Conservation (phyloP, 2,113 vertebrate species). For the Maccullochella peelii region DNA sequence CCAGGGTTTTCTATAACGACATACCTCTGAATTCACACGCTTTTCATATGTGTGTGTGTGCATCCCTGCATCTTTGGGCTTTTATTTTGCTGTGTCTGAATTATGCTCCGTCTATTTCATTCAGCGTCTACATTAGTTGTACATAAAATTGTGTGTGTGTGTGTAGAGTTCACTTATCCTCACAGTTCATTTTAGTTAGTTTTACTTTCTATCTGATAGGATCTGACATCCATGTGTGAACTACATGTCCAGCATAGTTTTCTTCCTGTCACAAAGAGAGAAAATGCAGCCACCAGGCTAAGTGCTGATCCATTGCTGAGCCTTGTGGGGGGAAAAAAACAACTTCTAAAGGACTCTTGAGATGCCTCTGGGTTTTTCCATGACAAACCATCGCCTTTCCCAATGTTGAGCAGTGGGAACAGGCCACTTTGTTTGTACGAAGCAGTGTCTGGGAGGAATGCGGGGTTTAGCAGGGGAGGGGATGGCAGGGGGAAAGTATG, state of each 20-base stretch:
- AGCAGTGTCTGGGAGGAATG: conserved; percentile 81
- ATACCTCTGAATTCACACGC: conserved; percentile 57
- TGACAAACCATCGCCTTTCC: conserved; percentile 78
- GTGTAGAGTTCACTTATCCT: not conserved
- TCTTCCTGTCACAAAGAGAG: conserved; percentile 18
- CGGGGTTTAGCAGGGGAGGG: conserved; percentile 70
- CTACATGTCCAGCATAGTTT: conserved; percentile 15
- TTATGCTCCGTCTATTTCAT: conserved; percentile 9
- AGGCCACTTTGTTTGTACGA: conserved; percentile 80
- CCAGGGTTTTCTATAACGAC: conserved; percentile 71
- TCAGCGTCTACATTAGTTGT: not conserved
- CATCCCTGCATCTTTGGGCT: conserved; percentile 19
- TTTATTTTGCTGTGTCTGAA: conserved; percentile 1
- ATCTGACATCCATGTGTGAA: conserved; percentile 24
- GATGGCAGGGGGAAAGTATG: conserved; percentile 57
- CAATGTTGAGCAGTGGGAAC: conserved; percentile 78
- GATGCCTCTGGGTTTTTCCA: conserved; percentile 79
- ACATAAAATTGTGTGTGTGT: not conserved
- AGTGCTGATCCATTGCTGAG: conserved; percentile 33
- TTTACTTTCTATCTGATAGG: not conserved
- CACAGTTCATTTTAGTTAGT: not conserved
- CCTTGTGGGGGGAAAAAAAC: conserved; percentile 38
- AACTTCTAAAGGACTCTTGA: conserved; percentile 71
- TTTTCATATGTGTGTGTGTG: conserved; percentile 16
- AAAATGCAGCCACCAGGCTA: conserved; percentile 37